These are phyloP conservation scores for Brachyhypopomus occidentalis DNA, from an alignment of 2,113 vertebrate species.

Conservation along the genomic window DNA sequence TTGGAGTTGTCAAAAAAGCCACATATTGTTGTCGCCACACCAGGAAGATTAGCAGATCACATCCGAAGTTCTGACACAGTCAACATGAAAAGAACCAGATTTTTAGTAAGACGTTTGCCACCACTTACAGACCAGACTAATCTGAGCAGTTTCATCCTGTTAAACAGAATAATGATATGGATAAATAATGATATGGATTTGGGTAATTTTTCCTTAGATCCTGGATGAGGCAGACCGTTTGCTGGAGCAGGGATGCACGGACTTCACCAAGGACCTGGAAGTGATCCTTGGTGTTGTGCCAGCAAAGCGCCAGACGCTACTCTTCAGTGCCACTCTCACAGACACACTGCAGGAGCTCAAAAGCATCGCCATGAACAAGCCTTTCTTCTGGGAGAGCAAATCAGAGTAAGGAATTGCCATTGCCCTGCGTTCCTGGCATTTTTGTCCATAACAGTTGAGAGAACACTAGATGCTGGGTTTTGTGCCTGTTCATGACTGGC, in stretches of 20 bases:
- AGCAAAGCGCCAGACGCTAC: constrained; percentile 80
- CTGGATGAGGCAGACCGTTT: constrained; percentile 92
- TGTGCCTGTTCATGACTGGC: too few species aligned
- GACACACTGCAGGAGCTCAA: constrained; percentile 84
- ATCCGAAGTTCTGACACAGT: constrained; percentile 89
- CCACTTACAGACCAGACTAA: not conserved
- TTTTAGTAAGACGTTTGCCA: constrained; percentile 76
- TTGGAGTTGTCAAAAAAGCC: constrained; percentile 87
- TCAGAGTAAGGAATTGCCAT: constrained; percentile 79
- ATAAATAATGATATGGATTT: not conserved
- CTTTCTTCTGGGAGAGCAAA: constrained; percentile 93
- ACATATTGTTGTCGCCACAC: constrained; percentile 90
- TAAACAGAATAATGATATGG: too few species aligned
- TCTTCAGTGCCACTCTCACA: constrained; percentile 93
- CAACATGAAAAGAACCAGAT: constrained; percentile 82
- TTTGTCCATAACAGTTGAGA: too few species aligned
- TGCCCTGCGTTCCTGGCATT: too few species aligned
- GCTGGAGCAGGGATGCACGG: constrained; percentile 89
- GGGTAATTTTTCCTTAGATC: constrained; percentile 72
- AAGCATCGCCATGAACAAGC: constrained; percentile 83
- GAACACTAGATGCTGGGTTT: too few species aligned
- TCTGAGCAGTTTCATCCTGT: not conserved
- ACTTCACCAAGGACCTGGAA: constrained; percentile 91
- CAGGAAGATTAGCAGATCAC: constrained; percentile 90
- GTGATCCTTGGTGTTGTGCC: constrained; percentile 81